Percentiles rank a stretch among this genome's conserved stretches.
Evolutionary conservation across 2,113 vertebrate genomes (phyloP).

Genomic region (Zootoca vivipara): DNA sequence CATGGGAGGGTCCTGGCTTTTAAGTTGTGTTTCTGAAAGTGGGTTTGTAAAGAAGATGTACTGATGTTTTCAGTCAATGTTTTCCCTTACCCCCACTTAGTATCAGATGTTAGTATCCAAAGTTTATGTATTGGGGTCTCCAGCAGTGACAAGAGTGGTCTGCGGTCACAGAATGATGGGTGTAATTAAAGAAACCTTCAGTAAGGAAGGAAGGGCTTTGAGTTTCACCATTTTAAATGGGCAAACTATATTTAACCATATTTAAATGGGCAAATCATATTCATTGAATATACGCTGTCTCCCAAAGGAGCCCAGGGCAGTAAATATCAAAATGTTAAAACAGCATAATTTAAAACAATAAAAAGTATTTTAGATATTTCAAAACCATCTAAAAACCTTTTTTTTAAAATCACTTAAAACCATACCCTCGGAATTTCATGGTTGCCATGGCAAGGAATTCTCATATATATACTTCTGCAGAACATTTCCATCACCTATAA

Average conservation of each 20-base stretch:
- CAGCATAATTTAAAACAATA: too few relatives aligned
- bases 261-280: too few relatives aligned
- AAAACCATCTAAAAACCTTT: too few relatives aligned
- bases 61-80: constrained; percentile 40
- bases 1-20: constrained; percentile 51
- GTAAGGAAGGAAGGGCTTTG: not conserved
- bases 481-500: too few relatives aligned
- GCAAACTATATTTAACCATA: not conserved
- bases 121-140: constrained; percentile 27
- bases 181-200: not conserved
- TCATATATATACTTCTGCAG: too few relatives aligned
- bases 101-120: not conserved
- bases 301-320: too few relatives aligned
- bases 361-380: too few relatives aligned
- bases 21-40: constrained; percentile 47
- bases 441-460: too few relatives aligned
- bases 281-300: too few relatives aligned
- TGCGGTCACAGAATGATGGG: not conserved
- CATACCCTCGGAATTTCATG: too few relatives aligned
- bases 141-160: not conserved
- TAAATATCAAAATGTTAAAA: too few relatives aligned
- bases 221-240: not conserved
- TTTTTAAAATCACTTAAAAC: too few relatives aligned
- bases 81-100: constrained; percentile 18
- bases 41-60: constrained; percentile 44